Base-by-base conservation (phyloP, 2,113 vertebrate genomes). In the Thalassoma bifasciatum region DNA sequence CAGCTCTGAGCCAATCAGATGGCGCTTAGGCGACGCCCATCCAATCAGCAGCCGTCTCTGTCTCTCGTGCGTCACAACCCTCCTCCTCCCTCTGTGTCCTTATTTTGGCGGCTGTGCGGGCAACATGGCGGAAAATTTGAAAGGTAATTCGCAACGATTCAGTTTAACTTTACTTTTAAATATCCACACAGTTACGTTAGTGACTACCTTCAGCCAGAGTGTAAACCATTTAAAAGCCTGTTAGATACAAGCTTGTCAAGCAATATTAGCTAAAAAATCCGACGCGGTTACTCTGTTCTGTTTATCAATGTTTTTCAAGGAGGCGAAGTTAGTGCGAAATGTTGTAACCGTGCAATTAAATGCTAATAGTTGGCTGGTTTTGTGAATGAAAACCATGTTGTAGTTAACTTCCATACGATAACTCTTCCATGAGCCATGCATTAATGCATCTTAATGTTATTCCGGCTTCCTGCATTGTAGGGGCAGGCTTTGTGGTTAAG, bases 61-160 rank as follows among this genome's bases (percentile, higher is more conserved):
- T n/a, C 3, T 47, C n/a, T 47, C 1, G 17, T 19, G 44, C 46
- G 46, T 49, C 46, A 49, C 46, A 21, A 14, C 13, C 47, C n/a
- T 69, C 34, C 75, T 67, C 23, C 42, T 38, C 62, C 21, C 12
- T 54, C 38, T 26, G 37, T 46, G 19, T 8, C 46, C 11, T 4
- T 76, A 72, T 89, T 92, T 93, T 92, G 88, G 90, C 92, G 86
- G 87, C 82, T 86, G 66, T 61, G 79, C 10, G 68, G 69, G 67
- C 87, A 92, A 89, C 75, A 95, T 94, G 93, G 93, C 92, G 89
- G 90, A 89, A 89, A 49, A 83, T 93, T 94, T 92, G 82, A 94
- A 93, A 92, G 93, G 93, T 94, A 89, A 88, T 2, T 42, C 5
- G 63, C 14, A 17, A n/a, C 16, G 22, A 49, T 0, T n/a, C 24